Conservation (phyloP, 2,797 vertebrate genomes). For the Takifugu rubripes region DNA sequence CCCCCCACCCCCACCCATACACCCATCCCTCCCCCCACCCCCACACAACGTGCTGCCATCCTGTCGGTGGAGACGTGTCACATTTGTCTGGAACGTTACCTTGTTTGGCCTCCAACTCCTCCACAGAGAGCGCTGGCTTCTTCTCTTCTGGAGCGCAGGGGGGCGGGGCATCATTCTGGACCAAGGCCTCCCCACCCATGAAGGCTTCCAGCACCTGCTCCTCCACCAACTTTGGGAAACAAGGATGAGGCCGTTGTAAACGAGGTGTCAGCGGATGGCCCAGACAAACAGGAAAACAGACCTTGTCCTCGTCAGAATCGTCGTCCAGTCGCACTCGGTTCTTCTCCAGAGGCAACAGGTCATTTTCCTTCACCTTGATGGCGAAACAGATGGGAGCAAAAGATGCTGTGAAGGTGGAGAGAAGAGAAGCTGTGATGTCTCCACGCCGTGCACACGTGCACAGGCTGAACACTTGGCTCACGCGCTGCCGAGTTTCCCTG, state of each 20-base stretch:
- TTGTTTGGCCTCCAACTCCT: slow-evolving; percentile 96
- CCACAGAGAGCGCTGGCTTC: slow-evolving; percentile 84
- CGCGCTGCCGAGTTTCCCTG: slow-evolving; percentile 4
- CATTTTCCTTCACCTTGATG: slow-evolving; percentile 94
- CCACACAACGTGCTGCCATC: too few relatives aligned
- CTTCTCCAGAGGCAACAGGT: slow-evolving; percentile 94
- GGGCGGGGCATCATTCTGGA: slow-evolving; percentile 53
- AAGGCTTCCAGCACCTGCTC: slow-evolving; percentile 70
- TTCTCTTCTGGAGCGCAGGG: slow-evolving; percentile 80
- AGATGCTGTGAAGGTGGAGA: slow-evolving; percentile 73
- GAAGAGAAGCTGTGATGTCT: neutral
- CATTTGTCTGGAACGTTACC: slow-evolving; percentile 30
- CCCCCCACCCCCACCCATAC: too few relatives aligned
- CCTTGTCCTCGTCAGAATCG: slow-evolving; percentile 93
- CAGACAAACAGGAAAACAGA: slow-evolving; percentile 5
- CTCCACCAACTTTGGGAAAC: slow-evolving; percentile 65
- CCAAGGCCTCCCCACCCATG: slow-evolving; percentile 48
- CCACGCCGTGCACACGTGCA: too few relatives aligned
- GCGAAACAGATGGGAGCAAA: slow-evolving; percentile 99
- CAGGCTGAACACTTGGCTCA: too few relatives aligned
- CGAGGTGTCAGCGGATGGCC: too few relatives aligned
- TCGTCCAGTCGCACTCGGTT: slow-evolving; percentile 93
- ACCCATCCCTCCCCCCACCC: too few relatives aligned
- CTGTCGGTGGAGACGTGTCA: too few relatives aligned
- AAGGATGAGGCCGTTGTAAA: too few relatives aligned